phyloP scores from a whole-genome alignment of 2,888 invertebrate genomes.

The Labia minor region DNA sequence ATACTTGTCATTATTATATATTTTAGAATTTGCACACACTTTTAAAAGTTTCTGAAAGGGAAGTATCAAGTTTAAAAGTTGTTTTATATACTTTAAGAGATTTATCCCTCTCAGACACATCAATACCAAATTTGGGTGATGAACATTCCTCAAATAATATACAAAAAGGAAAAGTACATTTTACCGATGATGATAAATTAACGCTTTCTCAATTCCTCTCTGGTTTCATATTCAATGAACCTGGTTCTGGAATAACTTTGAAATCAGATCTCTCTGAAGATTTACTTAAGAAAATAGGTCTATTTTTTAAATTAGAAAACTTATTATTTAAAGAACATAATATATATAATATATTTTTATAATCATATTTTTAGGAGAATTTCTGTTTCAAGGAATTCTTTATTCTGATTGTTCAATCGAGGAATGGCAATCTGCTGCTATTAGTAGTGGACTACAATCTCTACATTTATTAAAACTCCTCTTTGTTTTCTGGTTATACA shows the following conservation, averaged over 20 bases:
- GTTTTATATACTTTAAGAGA: background rate
- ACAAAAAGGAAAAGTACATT: slow-evolving; percentile 21
- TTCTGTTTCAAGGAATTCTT: slow-evolving; percentile 37
- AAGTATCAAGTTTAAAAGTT: slow-evolving; percentile 29
- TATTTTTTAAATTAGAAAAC: too few relatives aligned
- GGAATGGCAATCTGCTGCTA: slow-evolving; percentile 35
- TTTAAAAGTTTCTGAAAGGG: slow-evolving; percentile 34
- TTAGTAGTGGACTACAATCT: slow-evolving; percentile 44
- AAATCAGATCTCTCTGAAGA: slow-evolving; percentile 36
- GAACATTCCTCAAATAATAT: slow-evolving; percentile 26
- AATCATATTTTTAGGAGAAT: slow-evolving; percentile 33
- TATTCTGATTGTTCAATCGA: slow-evolving; percentile 34
- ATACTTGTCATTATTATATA: background rate
- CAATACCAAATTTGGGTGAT: background rate
- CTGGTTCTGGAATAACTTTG: slow-evolving; percentile 29
- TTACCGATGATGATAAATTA: slow-evolving; percentile 20
- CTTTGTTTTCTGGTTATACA: slow-evolving; percentile 54
- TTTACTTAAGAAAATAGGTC: slow-evolving; percentile 35
- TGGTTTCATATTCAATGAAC: background rate
- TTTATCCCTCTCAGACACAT: background rate
- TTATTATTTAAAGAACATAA: too few relatives aligned
- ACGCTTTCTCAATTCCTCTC: background rate
- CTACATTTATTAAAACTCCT: slow-evolving; percentile 58
- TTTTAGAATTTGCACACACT: slow-evolving; percentile 29
- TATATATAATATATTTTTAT: too few relatives aligned